A percentile compares a stretch with the other conserved stretches of the same genome.
phyloP scores from a whole-genome alignment of 2,888 invertebrate species.

The Agrilus mali region DNA sequence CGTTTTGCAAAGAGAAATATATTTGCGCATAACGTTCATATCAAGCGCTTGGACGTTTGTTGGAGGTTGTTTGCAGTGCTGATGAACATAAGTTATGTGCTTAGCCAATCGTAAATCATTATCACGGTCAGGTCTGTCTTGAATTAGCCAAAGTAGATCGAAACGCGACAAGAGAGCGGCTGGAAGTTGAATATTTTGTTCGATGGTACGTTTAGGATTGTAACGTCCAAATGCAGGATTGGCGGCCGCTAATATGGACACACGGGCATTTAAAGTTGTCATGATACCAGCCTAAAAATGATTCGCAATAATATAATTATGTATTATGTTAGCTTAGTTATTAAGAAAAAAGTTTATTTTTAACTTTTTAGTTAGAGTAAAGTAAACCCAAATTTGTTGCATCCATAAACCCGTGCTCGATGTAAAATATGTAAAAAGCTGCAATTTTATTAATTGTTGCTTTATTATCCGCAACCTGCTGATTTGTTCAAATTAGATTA shows the following conservation, averaged over 20 bases:
- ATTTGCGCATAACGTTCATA: slow-evolving; percentile 88
- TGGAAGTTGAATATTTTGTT: slow-evolving; percentile 96
- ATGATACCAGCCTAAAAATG: slow-evolving; percentile 81
- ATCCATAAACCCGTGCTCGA: too few species aligned
- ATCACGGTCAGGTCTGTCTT: slow-evolving; percentile 61
- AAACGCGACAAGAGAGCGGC: slow-evolving; percentile 94
- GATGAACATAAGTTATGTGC: slow-evolving; percentile 97
- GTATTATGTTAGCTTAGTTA: too few species aligned
- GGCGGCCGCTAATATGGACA: slow-evolving; percentile 95
- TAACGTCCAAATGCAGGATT: slow-evolving; percentile 98
- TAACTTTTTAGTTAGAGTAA: too few species aligned
- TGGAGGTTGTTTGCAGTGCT: slow-evolving; percentile 79
- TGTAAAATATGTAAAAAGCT: too few species aligned
- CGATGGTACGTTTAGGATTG: slow-evolving; percentile 87
- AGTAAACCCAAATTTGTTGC: too few species aligned
- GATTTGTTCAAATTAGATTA: too few species aligned
- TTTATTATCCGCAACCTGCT: too few species aligned
- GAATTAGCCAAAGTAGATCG: slow-evolving; percentile 92
- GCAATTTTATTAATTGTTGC: too few species aligned
- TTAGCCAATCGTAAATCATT: slow-evolving; percentile 76
- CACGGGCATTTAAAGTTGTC: slow-evolving; percentile 94
- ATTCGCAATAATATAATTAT: not conserved
- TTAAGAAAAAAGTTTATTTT: too few species aligned
- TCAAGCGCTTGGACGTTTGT: slow-evolving; percentile 61
- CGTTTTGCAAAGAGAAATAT: slow-evolving; percentile 81